Percentiles rank a stretch among this genome's conserved stretches.
These are phyloP conservation scores for Agrypnia vestita DNA, from an alignment of 1,140 invertebrate species.

Conservation along the genomic window DNA sequence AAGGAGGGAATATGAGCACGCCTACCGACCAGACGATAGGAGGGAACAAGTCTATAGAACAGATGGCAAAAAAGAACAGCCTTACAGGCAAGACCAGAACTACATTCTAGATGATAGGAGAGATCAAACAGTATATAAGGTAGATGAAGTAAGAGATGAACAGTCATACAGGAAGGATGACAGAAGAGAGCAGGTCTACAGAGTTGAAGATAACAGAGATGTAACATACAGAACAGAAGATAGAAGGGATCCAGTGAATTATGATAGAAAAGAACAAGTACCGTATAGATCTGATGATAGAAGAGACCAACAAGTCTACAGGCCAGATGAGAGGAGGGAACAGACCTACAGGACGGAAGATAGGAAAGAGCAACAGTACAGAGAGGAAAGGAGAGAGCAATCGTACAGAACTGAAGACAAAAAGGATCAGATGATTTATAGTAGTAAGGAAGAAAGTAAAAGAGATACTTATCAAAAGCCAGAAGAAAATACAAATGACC, in stretches of 20 bases:
- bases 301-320: neutral
- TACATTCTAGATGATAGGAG: slow-evolving; percentile 10
- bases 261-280: slow-evolving; percentile 1
- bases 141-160: slow-evolving; percentile 29
- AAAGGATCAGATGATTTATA: slow-evolving; percentile 17
- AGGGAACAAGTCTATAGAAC: slow-evolving; percentile 27
- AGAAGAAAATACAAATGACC: neutral
- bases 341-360: slow-evolving; percentile 12
- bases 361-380: slow-evolving; percentile 12
- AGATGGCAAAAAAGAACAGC: slow-evolving; percentile 7
- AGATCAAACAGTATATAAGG: slow-evolving; percentile 1
- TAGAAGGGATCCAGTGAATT: slow-evolving; percentile 7
- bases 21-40: slow-evolving; percentile 24
- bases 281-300: slow-evolving; percentile 29
- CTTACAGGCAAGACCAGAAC: slow-evolving; percentile 1
- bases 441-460: slow-evolving; percentile 7
- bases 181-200: slow-evolving; percentile 14
- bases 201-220: slow-evolving; percentile 15
- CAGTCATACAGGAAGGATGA: slow-evolving; percentile 13
- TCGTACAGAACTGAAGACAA: slow-evolving; percentile 3
- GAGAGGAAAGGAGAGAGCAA: neutral
- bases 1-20: slow-evolving; percentile 25
- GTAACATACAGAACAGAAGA: slow-evolving; percentile 26
- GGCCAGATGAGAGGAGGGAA: slow-evolving; percentile 16
- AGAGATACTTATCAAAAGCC: slow-evolving; percentile 21